These are phyloP conservation scores for Oreotrochilus melanogaster DNA, from an alignment of 2,113 vertebrate genomes.

Conservation along the genomic window DNA sequence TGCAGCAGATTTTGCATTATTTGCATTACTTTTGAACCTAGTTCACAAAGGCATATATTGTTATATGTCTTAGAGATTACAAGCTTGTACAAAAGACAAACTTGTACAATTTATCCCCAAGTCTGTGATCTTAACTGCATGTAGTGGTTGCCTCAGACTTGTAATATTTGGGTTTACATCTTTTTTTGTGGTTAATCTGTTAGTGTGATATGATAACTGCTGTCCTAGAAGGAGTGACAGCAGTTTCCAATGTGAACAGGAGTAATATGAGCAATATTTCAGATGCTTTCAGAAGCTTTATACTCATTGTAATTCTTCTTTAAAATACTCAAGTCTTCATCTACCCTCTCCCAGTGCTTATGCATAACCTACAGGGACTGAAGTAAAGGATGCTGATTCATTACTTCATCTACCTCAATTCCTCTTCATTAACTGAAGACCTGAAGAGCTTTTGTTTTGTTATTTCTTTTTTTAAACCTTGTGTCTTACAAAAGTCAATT, in stretches of 20 bases:
- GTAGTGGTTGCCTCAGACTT: not conserved
- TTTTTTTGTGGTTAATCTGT: not conserved
- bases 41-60: not conserved
- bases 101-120: not conserved
- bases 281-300: not conserved
- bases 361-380: fast-evolving
- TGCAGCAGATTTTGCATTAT: fast-evolving
- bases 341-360: not conserved
- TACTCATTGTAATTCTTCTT: fast-evolving
- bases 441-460: not conserved
- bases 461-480: not conserved
- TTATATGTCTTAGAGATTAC: not conserved
- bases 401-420: not conserved
- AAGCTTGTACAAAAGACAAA: not conserved
- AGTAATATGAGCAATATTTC: not conserved
- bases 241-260: not conserved
- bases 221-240: not conserved
- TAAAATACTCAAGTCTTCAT: not conserved
- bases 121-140: not conserved
- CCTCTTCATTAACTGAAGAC: not conserved
- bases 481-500: not conserved
- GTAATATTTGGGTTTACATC: not conserved
- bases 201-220: not conserved
- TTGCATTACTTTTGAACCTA: not conserved
- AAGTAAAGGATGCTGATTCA: not conserved